A percentile compares a stretch with the other conserved stretches of the same genome.
Evolutionary conservation across 2,113 vertebrate genomes (phyloP).

Genomic region (Neodontobutis hainanensis): DNA sequence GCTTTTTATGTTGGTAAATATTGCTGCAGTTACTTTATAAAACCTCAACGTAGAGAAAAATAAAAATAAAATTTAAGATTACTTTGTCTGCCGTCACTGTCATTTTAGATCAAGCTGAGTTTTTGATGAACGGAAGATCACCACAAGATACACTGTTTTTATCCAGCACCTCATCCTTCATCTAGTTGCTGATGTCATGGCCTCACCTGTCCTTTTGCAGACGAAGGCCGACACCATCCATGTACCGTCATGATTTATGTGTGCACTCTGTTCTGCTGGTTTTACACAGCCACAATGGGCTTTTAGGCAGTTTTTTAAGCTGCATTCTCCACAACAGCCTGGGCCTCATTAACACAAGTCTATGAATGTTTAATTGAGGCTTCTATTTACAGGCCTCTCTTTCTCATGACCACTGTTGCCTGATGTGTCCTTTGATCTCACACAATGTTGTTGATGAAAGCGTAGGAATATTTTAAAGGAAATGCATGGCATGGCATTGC

Average conservation of each 20-base stretch:
- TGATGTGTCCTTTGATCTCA: slow-evolving; percentile 45
- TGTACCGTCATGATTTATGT: slow-evolving; percentile 29
- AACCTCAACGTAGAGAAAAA: slow-evolving; percentile 39
- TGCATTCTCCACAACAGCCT: neutral
- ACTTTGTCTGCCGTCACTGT: slow-evolving; percentile 36
- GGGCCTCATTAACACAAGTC: slow-evolving; percentile 35
- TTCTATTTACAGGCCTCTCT: slow-evolving; percentile 24
- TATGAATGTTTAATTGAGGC: slow-evolving; percentile 40
- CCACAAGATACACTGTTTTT: slow-evolving; percentile 16
- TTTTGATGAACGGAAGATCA: slow-evolving; percentile 41
- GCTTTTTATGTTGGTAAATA: slow-evolving; percentile 21
- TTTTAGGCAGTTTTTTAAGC: neutral
- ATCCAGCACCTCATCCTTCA: slow-evolving; percentile 27
- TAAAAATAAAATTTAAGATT: slow-evolving; percentile 38
- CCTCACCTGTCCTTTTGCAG: slow-evolving; percentile 24
- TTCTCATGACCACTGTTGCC: slow-evolving; percentile 6
- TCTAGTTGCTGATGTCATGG: slow-evolving; percentile 6
- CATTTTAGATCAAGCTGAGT: slow-evolving; percentile 37
- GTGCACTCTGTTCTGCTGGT: neutral
- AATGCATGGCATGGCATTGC: neutral
- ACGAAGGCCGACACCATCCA: slow-evolving; percentile 4
- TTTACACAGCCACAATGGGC: neutral
- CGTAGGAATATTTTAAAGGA: slow-evolving; percentile 11
- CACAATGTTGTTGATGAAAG: slow-evolving; percentile 19
- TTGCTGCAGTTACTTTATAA: slow-evolving; percentile 35